Percentiles rank a stretch among this genome's conserved stretches.
Conservation (phyloP, 2,888 invertebrate genomes). For the Drosophila gaucha region DNA sequence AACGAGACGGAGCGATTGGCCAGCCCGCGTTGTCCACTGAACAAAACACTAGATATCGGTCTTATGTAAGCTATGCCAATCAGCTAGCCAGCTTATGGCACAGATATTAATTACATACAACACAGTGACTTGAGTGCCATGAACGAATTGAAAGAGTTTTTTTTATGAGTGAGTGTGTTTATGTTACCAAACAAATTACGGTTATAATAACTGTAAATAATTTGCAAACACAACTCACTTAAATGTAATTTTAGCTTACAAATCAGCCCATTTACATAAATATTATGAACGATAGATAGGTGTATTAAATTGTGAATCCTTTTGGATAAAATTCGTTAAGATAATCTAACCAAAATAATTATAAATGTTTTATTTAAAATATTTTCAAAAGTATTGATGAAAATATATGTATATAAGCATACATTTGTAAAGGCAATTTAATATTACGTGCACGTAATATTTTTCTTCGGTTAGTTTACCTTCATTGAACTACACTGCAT, state of each 20-base stretch:
- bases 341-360: too few relatives aligned
- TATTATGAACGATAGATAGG: background rate
- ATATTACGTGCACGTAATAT: slow-evolving; percentile 42
- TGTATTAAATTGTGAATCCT: background rate
- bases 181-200: slow-evolving; percentile 59
- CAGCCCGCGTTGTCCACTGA: slow-evolving; percentile 56
- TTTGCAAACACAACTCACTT: slow-evolving; percentile 47
- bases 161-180: slow-evolving; percentile 34
- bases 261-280: background rate
- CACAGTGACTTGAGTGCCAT: slow-evolving; percentile 54
- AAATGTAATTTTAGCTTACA: slow-evolving; percentile 39
- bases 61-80: slow-evolving; percentile 73
- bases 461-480: slow-evolving; percentile 11
- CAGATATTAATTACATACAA: slow-evolving; percentile 71
- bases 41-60: slow-evolving; percentile 54
- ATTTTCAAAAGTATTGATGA: background rate
- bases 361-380: background rate
- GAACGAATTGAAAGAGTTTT: slow-evolving; percentile 60
- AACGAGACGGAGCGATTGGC: slow-evolving; percentile 50
- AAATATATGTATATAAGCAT: slow-evolving; percentile 12
- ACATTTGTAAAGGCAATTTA: slow-evolving; percentile 10
- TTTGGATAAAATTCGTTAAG: too few relatives aligned
- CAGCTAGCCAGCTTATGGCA: slow-evolving; percentile 66
- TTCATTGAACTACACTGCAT: slow-evolving; percentile 16
- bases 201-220: slow-evolving; percentile 66